phyloP scores from a whole-genome alignment of 2,797 vertebrate genomes.

The Cynodonichthys magdalenae region DNA sequence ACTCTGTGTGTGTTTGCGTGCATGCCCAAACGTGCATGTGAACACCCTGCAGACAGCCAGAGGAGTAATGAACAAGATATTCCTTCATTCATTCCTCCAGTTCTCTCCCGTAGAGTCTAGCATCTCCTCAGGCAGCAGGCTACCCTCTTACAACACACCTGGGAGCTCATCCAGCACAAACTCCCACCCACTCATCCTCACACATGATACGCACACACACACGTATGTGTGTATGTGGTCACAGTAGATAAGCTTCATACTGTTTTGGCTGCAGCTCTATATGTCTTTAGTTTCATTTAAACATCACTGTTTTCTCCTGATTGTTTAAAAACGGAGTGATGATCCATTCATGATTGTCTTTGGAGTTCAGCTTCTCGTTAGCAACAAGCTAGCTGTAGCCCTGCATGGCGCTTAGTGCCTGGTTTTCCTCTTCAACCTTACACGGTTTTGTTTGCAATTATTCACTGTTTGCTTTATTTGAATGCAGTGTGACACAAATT shows the following conservation, averaged over 20 bases:
- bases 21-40: neutral
- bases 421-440: too few species aligned
- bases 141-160: conserved; percentile 52
- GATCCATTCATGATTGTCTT: neutral
- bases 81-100: conserved; percentile 41
- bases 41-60: conserved; percentile 30
- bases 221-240: conserved; percentile 1
- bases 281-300: neutral
- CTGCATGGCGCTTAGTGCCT: too few species aligned
- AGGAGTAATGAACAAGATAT: conserved; percentile 51
- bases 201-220: neutral
- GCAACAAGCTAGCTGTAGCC: conserved; percentile 11
- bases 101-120: conserved; percentile 34
- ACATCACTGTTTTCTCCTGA: neutral
- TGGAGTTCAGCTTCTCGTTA: too few species aligned
- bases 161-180: conserved; percentile 44
- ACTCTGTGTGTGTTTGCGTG: neutral
- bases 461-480: neutral
- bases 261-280: neutral
- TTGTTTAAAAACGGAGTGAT: neutral
- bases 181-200: conserved; percentile 2
- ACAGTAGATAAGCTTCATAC: neutral
- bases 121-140: conserved; percentile 52
- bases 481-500: neutral
- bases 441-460: neutral